Conservation (phyloP, 2,797 vertebrate species). For the Ibycter americanus region DNA sequence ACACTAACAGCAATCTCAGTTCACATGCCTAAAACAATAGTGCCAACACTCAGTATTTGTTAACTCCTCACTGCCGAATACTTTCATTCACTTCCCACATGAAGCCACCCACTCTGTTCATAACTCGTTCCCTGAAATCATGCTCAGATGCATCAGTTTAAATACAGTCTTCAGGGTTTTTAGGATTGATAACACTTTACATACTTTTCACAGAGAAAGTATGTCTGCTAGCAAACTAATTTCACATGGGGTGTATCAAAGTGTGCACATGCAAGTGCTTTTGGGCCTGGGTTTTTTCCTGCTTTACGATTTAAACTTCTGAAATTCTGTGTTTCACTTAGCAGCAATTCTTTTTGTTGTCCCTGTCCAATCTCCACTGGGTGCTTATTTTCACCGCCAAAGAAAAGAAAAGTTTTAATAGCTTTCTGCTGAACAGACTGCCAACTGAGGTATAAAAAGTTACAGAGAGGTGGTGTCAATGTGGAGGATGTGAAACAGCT, state of each 20-base stretch:
- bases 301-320: neutral
- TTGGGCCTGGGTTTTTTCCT: neutral
- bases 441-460: neutral
- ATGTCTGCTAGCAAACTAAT: neutral
- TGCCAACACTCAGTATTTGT: neutral
- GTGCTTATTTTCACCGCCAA: neutral
- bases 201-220: neutral
- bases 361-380: neutral
- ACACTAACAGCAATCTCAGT: neutral
- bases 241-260: neutral
- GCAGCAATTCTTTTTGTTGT: neutral
- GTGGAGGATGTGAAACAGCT: neutral
- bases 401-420: neutral
- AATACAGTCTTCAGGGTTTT: neutral
- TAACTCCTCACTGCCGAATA: neutral
- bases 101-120: constrained; percentile 17
- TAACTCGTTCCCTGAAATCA: constrained; percentile 30
- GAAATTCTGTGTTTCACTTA: neutral
- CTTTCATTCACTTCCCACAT: constrained; percentile 40
- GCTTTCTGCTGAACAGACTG: neutral
- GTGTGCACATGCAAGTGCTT: neutral
- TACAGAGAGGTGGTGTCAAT: neutral
- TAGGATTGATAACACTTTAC: neutral
- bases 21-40: constrained; percentile 11
- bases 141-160: constrained; percentile 5